phyloP scores from a whole-genome alignment of 2,888 invertebrate genomes.

The Lasioglossum marginatum region DNA sequence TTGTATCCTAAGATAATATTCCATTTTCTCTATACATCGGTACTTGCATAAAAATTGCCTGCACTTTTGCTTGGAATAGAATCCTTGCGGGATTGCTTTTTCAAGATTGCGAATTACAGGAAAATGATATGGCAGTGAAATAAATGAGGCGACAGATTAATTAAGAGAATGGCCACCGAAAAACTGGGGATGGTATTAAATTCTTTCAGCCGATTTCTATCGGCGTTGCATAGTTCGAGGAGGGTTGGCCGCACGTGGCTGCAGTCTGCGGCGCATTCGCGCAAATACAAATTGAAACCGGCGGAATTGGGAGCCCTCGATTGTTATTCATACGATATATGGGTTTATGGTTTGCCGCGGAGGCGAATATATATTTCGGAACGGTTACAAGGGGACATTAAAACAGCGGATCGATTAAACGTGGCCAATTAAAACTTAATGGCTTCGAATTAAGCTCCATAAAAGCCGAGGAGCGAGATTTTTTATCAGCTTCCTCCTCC shows the following conservation, averaged over 20 bases:
- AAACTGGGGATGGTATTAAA: not conserved
- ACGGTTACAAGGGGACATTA: constrained; percentile 52
- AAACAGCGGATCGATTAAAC: constrained; percentile 62
- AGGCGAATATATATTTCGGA: constrained; percentile 45
- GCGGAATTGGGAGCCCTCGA: constrained; percentile 11
- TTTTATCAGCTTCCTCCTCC: constrained; percentile 28
- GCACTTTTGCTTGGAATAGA: no score
- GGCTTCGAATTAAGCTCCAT: constrained; percentile 60
- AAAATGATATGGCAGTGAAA: not conserved
- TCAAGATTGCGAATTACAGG: not conserved
- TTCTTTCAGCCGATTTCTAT: not conserved
- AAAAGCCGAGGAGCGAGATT: constrained; percentile 57
- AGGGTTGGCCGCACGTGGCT: not conserved
- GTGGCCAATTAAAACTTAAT: constrained; percentile 65
- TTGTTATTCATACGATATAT: constrained; percentile 39
- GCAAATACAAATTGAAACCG: constrained; percentile 41
- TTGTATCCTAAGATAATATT: no score
- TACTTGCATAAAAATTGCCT: no score
- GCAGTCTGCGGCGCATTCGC: not conserved
- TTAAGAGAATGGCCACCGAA: not conserved
- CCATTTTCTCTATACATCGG: no score
- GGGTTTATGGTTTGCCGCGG: constrained; percentile 45
- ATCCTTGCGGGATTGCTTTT: not conserved
- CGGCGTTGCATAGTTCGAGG: not conserved
- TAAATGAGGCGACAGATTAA: not conserved